Conservation (phyloP, 23 tunicate genomes). For the Pegea sp. region DNA sequence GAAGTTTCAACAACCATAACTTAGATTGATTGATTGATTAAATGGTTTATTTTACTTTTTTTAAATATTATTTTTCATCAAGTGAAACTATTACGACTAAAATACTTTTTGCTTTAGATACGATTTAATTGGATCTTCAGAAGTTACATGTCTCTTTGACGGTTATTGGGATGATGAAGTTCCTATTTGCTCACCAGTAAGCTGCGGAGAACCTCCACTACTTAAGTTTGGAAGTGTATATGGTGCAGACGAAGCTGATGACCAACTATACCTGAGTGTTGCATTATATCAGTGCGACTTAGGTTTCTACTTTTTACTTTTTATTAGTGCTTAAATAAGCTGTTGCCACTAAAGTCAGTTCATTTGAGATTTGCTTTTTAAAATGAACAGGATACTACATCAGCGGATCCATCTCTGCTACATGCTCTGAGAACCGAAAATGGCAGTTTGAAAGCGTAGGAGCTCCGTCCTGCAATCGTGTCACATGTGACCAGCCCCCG, state of each 20-base stretch:
- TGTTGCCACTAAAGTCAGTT: no score
- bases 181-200: constrained; percentile 17
- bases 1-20: no score
- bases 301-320: no score
- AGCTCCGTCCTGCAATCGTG: constrained; percentile 7
- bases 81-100: neutral
- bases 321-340: no score
- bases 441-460: constrained; percentile 8
- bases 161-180: constrained; percentile 15
- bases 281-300: constrained; percentile 2
- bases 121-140: constrained; percentile 9
- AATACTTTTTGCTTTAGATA: constrained; percentile 37
- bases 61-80: neutral
- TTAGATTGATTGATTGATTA: neutral
- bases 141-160: constrained; percentile 20
- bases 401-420: constrained; percentile 7
- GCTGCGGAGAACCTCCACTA: constrained; percentile 39
- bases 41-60: neutral
- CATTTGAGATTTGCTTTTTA: neutral
- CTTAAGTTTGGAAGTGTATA: no score
- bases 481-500: constrained; percentile 11
- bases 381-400: constrained; percentile 16
- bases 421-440: constrained; percentile 18
- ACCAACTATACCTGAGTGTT: neutral
- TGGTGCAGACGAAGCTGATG: constrained; percentile 7